These are phyloP conservation scores for Parnassius orleans DNA, from an alignment of 2,888 invertebrate species.

Conservation along the genomic window DNA sequence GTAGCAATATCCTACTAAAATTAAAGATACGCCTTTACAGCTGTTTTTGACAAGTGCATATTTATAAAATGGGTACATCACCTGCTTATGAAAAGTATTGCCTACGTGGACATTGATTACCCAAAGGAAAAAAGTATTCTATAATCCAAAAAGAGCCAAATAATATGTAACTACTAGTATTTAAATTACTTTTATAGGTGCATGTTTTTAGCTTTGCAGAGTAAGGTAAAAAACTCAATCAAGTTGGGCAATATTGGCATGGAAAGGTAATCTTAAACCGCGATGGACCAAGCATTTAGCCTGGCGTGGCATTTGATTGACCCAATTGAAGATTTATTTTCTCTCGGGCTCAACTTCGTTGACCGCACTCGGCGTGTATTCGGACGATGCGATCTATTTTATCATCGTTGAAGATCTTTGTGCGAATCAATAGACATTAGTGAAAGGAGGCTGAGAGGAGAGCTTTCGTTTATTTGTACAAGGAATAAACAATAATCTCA, in stretches of 20 bases:
- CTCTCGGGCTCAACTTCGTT: conserved; percentile 60
- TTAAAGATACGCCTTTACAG: no score
- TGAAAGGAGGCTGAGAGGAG: conserved; percentile 71
- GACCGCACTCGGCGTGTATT: conserved; percentile 61
- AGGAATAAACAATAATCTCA: conserved; percentile 74
- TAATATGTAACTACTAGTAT: no score
- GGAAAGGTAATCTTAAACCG: conserved; percentile 33
- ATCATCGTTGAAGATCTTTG: conserved; percentile 71
- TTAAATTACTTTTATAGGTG: no score
- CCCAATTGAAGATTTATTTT: conserved; percentile 79
- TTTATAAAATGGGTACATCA: no score
- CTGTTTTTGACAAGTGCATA: no score
- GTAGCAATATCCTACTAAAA: no score
- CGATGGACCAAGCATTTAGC: conserved; percentile 46
- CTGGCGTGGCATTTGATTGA: conserved; percentile 73
- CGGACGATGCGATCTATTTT: conserved; percentile 75
- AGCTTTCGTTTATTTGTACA: conserved; percentile 72
- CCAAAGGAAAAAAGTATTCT: neutral
- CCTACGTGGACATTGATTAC: neutral
- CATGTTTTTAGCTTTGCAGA: neutral
- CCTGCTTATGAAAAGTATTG: no score
- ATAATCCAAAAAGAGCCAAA: no score
- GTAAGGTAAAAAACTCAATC: conserved; percentile 7
- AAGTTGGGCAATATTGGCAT: conserved; percentile 17
- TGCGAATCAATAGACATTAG: conserved; percentile 71